Evolutionary conservation across 2,797 vertebrate species (phyloP).

Genomic region (Hippoglossus hippoglossus): DNA sequence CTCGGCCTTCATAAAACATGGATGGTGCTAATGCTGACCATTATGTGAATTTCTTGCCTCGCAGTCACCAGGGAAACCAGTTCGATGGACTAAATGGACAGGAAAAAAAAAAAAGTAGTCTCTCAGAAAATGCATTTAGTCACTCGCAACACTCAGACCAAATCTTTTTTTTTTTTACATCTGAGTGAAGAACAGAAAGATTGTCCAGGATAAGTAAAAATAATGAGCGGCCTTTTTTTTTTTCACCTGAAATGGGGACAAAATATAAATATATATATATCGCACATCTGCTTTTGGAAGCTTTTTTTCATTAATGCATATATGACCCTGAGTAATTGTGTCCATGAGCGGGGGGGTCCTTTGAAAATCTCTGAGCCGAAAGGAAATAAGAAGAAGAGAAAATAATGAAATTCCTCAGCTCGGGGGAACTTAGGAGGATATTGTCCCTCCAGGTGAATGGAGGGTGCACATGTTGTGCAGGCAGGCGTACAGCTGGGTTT

Average conservation of each 20-base stretch:
- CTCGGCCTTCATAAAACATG: conserved; percentile 70
- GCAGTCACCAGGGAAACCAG: conserved; percentile 54
- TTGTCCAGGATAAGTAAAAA: conserved; percentile 46
- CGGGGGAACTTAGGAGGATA: conserved; percentile 48
- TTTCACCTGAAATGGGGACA: conserved; percentile 2
- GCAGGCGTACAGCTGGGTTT: conserved; percentile 30
- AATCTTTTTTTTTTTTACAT: conserved; percentile 7
- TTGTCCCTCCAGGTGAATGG: conserved; percentile 62
- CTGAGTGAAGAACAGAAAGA: conserved; percentile 20
- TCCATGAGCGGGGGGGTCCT: conserved; percentile 32
- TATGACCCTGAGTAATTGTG: conserved; percentile 59
- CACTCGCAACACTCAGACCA: neutral
- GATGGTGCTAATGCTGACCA: conserved; percentile 66
- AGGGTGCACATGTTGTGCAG: conserved; percentile 26
- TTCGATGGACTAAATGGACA: conserved; percentile 59
- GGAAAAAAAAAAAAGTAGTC: conserved; percentile 23
- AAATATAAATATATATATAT: neutral
- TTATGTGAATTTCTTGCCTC: conserved; percentile 43
- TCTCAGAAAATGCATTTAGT: conserved; percentile 51
- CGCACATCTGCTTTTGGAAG: conserved; percentile 18
- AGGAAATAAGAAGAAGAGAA: conserved; percentile 28
- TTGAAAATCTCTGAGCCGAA: conserved; percentile 20
- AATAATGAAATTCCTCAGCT: conserved; percentile 68
- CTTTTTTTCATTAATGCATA: conserved; percentile 22
- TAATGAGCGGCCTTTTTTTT: conserved; percentile 48